Percentiles rank a stretch among this genome's conserved stretches.
These are phyloP conservation scores for Eupelmus urozonus DNA, from an alignment of 2,888 invertebrate species.

Conservation along the genomic window DNA sequence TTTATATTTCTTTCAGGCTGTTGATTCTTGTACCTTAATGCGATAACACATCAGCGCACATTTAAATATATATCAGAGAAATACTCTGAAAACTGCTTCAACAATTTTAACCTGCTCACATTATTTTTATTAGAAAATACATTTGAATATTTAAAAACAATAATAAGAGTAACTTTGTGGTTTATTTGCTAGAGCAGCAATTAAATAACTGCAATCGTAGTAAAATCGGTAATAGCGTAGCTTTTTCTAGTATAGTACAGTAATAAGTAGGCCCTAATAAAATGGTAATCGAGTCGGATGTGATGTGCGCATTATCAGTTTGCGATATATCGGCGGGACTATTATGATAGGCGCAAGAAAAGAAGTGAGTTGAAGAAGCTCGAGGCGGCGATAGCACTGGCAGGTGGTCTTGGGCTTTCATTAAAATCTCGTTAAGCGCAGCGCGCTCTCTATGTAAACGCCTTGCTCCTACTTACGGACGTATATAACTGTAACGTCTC, in stretches of 20 bases:
- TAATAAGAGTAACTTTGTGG: too few relatives aligned
- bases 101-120: too few relatives aligned
- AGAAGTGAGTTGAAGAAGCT: background rate
- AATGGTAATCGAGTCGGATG: too few relatives aligned
- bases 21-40: too few relatives aligned
- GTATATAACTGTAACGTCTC: conserved; percentile 47
- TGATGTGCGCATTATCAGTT: conserved; percentile 16
- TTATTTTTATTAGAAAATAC: too few relatives aligned
- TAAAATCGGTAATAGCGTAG: conserved; percentile 16
- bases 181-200: too few relatives aligned
- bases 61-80: too few relatives aligned
- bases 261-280: too few relatives aligned
- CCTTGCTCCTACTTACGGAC: background rate
- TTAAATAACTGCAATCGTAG: background rate
- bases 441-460: conserved; percentile 18
- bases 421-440: conserved; percentile 71
- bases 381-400: conserved; percentile 45
- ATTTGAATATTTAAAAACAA: too few relatives aligned
- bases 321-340: background rate
- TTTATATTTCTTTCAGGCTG: too few relatives aligned
- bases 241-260: background rate
- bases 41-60: too few relatives aligned
- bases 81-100: too few relatives aligned
- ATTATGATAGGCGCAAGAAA: background rate
- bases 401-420: conserved; percentile 65